These are phyloP conservation scores for Onthophagus taurus DNA, from an alignment of 1,140 invertebrate species.

Conservation along the genomic window DNA sequence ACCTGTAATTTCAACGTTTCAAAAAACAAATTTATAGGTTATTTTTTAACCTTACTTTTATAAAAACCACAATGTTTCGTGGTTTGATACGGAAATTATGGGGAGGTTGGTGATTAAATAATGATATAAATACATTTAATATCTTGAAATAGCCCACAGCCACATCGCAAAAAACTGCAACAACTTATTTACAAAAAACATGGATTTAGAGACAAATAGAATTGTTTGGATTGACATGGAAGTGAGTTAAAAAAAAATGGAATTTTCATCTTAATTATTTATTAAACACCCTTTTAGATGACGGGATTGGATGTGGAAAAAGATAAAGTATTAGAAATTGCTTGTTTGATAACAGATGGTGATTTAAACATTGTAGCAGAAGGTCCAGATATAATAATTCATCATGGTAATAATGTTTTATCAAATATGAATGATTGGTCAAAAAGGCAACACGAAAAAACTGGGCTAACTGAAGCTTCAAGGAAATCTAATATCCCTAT, in stretches of 20 bases:
- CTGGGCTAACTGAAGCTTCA: slow-evolving; percentile 64
- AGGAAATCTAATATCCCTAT: slow-evolving; percentile 56
- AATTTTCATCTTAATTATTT: slow-evolving; percentile 2
- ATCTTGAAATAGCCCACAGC: too few species aligned
- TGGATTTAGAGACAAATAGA: slow-evolving; percentile 28
- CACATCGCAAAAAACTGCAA: too few species aligned
- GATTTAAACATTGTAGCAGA: slow-evolving; percentile 71
- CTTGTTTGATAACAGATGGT: slow-evolving; percentile 77
- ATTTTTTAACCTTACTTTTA: too few species aligned
- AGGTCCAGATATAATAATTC: slow-evolving; percentile 69
- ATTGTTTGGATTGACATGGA: slow-evolving; percentile 38
- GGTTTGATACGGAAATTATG: too few species aligned
- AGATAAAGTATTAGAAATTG: slow-evolving; percentile 79
- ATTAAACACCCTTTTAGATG: slow-evolving; percentile 25
- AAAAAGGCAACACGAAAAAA: slow-evolving; percentile 60
- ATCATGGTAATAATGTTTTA: slow-evolving; percentile 65
- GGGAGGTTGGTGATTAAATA: too few species aligned
- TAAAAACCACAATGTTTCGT: too few species aligned
- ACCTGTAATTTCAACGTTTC: too few species aligned
- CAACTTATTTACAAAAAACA: slow-evolving; percentile 5
- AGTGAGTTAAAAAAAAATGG: slow-evolving; percentile 20
- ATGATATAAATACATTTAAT: too few species aligned
- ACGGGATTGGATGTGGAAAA: slow-evolving; percentile 57
- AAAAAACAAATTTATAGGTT: too few species aligned
- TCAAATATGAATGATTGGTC: slow-evolving; percentile 80